phyloP scores from a whole-genome alignment of 2,797 vertebrate genomes.

The Pseudopleuronectes americanus region DNA sequence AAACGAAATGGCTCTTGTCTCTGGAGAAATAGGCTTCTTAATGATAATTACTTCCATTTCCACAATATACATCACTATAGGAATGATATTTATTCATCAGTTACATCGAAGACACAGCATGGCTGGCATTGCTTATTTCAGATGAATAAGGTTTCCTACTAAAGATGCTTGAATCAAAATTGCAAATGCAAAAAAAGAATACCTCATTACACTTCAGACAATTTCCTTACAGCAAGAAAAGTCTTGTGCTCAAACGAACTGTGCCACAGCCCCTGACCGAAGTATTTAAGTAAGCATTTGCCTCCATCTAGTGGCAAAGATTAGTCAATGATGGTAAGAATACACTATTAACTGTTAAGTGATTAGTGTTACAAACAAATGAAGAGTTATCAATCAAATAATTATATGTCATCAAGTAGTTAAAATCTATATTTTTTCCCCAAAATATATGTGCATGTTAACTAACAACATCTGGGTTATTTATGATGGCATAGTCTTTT shows the following conservation, averaged over 20 bases:
- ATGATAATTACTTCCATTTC: too few species aligned
- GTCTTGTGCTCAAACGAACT: too few species aligned
- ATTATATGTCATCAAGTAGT: too few species aligned
- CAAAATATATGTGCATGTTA: too few species aligned
- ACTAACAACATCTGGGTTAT: too few species aligned
- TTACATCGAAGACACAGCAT: not conserved
- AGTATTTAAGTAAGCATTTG: conserved; percentile 55
- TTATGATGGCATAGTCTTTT: too few species aligned
- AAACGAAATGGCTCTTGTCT: not conserved
- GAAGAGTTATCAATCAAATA: too few species aligned
- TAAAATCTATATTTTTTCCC: too few species aligned
- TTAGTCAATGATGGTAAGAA: not conserved
- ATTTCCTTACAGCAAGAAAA: not conserved
- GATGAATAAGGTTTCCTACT: not conserved
- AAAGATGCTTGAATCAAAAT: not conserved
- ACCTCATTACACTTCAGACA: not conserved
- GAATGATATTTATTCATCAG: not conserved
- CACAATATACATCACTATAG: not conserved
- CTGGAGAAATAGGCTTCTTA: not conserved
- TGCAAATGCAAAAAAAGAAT: not conserved
- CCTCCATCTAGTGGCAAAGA: conserved; percentile 73
- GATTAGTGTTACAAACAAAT: not conserved
- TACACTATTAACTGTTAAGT: not conserved
- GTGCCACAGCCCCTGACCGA: too few species aligned
- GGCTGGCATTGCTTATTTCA: not conserved